These are phyloP conservation scores for Psylliodes chrysocephalus DNA, from an alignment of 2,888 invertebrate species.

Conservation along the genomic window DNA sequence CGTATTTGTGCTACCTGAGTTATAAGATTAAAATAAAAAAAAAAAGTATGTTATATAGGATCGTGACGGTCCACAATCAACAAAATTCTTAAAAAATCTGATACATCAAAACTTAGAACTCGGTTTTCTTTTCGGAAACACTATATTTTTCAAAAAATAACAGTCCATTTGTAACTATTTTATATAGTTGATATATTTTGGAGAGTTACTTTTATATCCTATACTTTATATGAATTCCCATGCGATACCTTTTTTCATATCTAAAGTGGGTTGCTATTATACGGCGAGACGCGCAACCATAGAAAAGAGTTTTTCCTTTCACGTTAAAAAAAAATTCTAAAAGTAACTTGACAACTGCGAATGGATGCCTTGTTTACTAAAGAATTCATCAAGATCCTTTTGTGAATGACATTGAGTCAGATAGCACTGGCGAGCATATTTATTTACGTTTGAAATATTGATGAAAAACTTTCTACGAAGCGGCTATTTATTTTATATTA, in stretches of 20 bases:
- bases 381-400: not conserved
- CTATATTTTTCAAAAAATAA: too few species aligned
- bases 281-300: not conserved
- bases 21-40: too few species aligned
- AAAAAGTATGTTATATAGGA: too few species aligned
- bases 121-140: too few species aligned
- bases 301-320: not conserved
- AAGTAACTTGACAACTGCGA: not conserved
- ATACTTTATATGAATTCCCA: not conserved
- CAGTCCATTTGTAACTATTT: too few species aligned
- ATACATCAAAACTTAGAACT: too few species aligned
- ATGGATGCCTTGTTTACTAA: not conserved
- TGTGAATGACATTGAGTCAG: constrained; percentile 1
- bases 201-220: too few species aligned
- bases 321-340: not conserved
- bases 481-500: too few species aligned
- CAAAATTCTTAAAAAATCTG: too few species aligned
- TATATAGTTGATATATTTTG: too few species aligned
- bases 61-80: too few species aligned
- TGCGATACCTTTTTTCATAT: not conserved
- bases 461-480: not conserved
- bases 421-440: not conserved
- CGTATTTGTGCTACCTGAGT: too few species aligned
- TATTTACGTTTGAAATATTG: not conserved
- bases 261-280: not conserved